Base-by-base conservation (phyloP, 2,797 vertebrate species). In the Ctenopoma kingsleyae region DNA sequence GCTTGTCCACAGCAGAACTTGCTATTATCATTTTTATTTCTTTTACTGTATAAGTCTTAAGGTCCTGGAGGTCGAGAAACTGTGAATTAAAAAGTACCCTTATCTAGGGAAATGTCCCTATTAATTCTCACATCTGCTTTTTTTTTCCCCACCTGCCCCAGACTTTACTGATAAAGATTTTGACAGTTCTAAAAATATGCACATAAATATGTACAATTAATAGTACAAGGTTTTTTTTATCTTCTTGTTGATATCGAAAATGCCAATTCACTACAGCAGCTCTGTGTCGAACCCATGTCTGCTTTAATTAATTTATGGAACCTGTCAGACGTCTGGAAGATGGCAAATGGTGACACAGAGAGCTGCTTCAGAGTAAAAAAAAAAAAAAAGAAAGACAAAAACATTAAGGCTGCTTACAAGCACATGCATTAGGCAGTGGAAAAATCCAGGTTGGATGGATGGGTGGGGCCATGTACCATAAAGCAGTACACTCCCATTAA, bases 351-450 rank as follows among this genome's bases (percentile, higher is more conserved):
- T 60, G 62, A 78, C 80, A 69, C 58, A 59, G 30, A 44, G 67
- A 78, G 48, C 59, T 50, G 35, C 74, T 58, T 61, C 20, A 78
- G 56, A 76, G 63, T 27, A 43, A 48, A 69, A 78, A 38, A 38
- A 38, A 13, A 38, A 1, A 38, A 32, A 32, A 8, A 30, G n/a
- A 30, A 7, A 27, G 25, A 6, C 25, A 27, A 30, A 64, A 78
- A 72, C 81, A 91, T 87, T 78, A 84, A 67, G 68, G 59, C 76
- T 22, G 63, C 77, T 60, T 3, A 30, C 69, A 66, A 73, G 81
- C 56, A 23, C 60, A 67, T 57, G 84, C 87, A 90, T 89, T 89
- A 90, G 80, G 53, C 69, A 0, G 27, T 71, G 83, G 82, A 87
- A 89, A 87, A 77, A 75, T 64, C 59, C 67, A 63, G 68, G 49